Conservation (phyloP, 2,797 vertebrate genomes). For the Leptoclinus maculatus region DNA sequence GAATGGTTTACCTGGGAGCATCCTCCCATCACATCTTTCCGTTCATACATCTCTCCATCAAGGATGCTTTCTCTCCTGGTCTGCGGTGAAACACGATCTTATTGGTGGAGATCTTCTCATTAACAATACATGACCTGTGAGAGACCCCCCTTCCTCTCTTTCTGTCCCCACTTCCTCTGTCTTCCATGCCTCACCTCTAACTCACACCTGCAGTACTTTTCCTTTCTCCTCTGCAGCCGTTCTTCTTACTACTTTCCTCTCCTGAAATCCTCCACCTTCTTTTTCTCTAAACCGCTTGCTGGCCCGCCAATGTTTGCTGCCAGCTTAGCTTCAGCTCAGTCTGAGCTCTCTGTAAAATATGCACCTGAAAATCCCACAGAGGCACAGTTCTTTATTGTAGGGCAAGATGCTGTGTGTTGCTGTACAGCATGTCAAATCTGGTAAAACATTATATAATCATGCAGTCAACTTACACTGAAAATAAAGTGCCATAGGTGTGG, state of each 20-base stretch:
- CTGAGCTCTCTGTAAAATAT: conserved; percentile 47
- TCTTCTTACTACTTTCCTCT: conserved; percentile 29
- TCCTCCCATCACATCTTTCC: conserved; percentile 51
- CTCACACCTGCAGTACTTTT: conserved; percentile 31
- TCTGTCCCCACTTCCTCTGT: conserved; percentile 39
- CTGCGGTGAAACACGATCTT: conserved; percentile 74
- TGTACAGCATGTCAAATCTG: conserved; percentile 25
- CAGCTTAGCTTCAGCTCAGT: conserved; percentile 61
- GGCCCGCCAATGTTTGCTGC: conserved; percentile 51
- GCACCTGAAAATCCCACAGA: conserved; percentile 49
- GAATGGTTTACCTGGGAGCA: conserved; percentile 57
- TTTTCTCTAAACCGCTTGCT: conserved; percentile 52
- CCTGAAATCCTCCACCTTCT: conserved; percentile 51
- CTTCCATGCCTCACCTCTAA: conserved; percentile 31
- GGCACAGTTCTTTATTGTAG: conserved; percentile 32
- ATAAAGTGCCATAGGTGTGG: not conserved
- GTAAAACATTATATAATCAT: conserved; percentile 24
- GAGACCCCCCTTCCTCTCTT: conserved; percentile 23
- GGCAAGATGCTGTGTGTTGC: conserved; percentile 14
- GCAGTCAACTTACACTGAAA: conserved; percentile 17
- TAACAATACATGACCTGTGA: conserved; percentile 77
- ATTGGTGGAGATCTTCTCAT: conserved; percentile 74
- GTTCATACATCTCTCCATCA: conserved; percentile 60
- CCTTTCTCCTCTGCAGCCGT: conserved; percentile 36
- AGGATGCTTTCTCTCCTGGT: conserved; percentile 43